Percentiles rank a stretch among this genome's conserved stretches.
Evolutionary conservation across 2,797 vertebrate genomes (phyloP).

Genomic region (Enteromius thamalakanensis): DNA sequence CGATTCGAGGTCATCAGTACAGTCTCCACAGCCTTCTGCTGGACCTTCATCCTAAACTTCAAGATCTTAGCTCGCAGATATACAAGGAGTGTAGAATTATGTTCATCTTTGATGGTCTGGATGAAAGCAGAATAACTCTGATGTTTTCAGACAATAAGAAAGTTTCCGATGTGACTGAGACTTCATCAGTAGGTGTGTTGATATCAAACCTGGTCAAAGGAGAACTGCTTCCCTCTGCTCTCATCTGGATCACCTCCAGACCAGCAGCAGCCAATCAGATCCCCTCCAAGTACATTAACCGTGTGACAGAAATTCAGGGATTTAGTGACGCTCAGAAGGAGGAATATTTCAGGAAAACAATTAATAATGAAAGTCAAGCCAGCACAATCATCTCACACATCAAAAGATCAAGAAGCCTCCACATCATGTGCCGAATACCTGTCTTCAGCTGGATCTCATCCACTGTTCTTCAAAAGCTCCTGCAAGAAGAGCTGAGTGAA

Average conservation of each 20-base stretch:
- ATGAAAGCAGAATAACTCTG: neutral
- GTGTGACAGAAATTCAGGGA: neutral
- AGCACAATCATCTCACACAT: neutral
- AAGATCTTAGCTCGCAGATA: neutral
- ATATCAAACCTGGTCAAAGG: neutral
- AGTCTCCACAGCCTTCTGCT: neutral
- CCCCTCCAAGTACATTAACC: neutral
- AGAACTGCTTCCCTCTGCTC: neutral
- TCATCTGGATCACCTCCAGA: neutral
- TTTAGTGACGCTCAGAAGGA: neutral
- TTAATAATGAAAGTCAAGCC: neutral
- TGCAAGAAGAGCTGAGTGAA: neutral
- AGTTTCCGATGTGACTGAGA: neutral
- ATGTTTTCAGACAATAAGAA: neutral
- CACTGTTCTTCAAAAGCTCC: neutral
- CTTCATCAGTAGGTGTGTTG: neutral
- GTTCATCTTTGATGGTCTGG: slow-evolving; percentile 2
- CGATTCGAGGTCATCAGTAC: too few species aligned
- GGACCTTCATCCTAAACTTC: neutral
- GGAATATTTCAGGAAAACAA: neutral
- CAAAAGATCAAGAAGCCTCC: neutral
- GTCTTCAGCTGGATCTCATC: neutral
- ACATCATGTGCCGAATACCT: neutral
- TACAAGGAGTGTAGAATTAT: neutral
- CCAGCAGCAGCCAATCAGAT: neutral